Evolutionary conservation across 2,797 vertebrate genomes (phyloP).

Genomic region (Premnoplex brunnescens): DNA sequence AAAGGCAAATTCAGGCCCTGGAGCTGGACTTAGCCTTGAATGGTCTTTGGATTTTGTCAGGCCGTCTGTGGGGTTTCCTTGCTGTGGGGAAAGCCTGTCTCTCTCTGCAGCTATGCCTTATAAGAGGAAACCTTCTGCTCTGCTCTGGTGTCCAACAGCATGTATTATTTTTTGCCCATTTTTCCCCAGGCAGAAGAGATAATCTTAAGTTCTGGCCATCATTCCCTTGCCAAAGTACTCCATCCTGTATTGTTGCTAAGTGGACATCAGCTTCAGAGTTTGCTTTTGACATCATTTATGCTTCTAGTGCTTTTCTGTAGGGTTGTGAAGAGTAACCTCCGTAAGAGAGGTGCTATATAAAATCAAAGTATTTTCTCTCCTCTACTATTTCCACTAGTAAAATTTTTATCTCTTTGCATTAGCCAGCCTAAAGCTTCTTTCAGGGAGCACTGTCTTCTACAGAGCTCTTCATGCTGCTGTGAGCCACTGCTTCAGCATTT

Average conservation of each 20-base stretch:
- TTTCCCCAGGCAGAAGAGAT: background rate
- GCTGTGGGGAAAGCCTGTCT: background rate
- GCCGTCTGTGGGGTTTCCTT: background rate
- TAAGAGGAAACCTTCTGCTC: background rate
- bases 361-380: background rate
- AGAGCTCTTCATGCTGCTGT: background rate
- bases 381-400: background rate
- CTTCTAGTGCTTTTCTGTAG: background rate
- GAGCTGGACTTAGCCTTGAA: background rate
- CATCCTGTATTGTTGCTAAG: background rate
- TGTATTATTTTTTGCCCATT: background rate
- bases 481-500: background rate
- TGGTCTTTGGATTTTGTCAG: background rate
- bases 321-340: background rate
- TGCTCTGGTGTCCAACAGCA: background rate
- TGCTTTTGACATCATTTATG: background rate
- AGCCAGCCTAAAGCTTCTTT: background rate
- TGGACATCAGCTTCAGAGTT: background rate
- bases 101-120: background rate
- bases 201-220: constrained; percentile 20
- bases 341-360: background rate
- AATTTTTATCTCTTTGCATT: background rate
- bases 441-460: background rate
- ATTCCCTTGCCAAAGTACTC: background rate
- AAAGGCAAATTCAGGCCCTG: background rate